Conservation (phyloP, 2,888 invertebrate species). For the Drosophila kanekoi region DNA sequence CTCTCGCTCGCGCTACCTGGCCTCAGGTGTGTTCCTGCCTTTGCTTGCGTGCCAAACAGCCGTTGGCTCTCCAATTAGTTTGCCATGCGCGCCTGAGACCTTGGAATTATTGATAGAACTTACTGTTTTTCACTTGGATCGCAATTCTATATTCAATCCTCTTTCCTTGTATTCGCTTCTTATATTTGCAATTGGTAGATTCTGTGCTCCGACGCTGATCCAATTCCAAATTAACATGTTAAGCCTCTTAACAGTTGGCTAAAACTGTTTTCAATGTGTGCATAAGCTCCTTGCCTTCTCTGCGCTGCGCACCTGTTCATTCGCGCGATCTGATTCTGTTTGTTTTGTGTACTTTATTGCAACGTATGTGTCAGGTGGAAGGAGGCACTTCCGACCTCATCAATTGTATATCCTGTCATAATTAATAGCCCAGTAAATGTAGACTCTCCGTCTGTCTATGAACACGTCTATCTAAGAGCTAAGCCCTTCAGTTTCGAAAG, state of each 20-base stretch:
- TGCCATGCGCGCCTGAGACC: constrained; percentile 28
- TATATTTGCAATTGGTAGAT: constrained; percentile 3
- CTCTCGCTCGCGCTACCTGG: constrained; percentile 34
- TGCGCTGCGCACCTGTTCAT: background rate
- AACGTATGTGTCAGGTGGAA: no score
- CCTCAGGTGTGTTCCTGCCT: constrained; percentile 33
- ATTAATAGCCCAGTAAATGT: no score
- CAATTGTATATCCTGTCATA: no score
- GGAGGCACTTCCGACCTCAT: no score
- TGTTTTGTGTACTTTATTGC: no score
- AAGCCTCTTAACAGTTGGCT: background rate
- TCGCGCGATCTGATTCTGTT: background rate
- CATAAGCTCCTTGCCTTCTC: no score
- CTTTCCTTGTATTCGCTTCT: background rate
- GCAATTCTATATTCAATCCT: background rate
- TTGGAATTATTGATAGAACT: background rate
- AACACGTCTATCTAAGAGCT: no score
- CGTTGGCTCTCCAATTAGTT: constrained; percentile 35
- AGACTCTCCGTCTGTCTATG: no score
- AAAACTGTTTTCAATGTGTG: constrained; percentile 11
- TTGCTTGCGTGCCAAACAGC: constrained; percentile 20
- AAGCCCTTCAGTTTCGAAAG: no score
- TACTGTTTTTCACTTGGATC: background rate
- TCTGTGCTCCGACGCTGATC: background rate
- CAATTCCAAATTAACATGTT: constrained; percentile 12